Conservation (phyloP, 2,113 vertebrate genomes). For the Brachyhypopomus gauderio region DNA sequence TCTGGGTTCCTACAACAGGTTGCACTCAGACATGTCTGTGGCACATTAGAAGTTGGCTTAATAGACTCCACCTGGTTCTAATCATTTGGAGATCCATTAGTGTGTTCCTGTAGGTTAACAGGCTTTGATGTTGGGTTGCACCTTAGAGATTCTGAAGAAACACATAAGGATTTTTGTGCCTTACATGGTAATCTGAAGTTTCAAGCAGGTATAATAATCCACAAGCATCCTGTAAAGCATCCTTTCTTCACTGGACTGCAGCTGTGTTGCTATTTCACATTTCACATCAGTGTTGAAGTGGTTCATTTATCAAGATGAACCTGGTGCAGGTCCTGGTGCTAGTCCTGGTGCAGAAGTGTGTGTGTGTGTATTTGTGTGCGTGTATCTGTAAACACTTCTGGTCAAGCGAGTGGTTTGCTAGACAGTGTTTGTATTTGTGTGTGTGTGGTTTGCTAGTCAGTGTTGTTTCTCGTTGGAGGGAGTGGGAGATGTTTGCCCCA, state of each 20-base stretch:
- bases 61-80: neutral
- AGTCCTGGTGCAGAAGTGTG: too few species aligned
- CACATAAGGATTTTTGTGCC: too few species aligned
- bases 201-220: neutral
- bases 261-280: too few species aligned
- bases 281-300: too few species aligned
- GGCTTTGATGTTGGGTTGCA: neutral
- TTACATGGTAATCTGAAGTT: neutral
- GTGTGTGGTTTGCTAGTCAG: slow-evolving; percentile 39
- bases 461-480: slow-evolving; percentile 57
- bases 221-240: neutral
- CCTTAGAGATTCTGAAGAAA: neutral
- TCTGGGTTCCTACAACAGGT: neutral
- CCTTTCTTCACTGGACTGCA: neutral
- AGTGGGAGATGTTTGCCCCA: slow-evolving; percentile 63
- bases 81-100: neutral
- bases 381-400: too few species aligned
- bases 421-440: too few species aligned
- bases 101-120: neutral
- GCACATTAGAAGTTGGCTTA: neutral
- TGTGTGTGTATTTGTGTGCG: too few species aligned
- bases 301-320: too few species aligned
- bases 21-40: neutral
- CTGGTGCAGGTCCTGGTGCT: too few species aligned
- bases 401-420: too few species aligned